Evolutionary conservation across 2,113 vertebrate genomes (phyloP), one percentile per base, ranked within the genome.

Genomic region (Pelodiscus sinensis): DNA sequence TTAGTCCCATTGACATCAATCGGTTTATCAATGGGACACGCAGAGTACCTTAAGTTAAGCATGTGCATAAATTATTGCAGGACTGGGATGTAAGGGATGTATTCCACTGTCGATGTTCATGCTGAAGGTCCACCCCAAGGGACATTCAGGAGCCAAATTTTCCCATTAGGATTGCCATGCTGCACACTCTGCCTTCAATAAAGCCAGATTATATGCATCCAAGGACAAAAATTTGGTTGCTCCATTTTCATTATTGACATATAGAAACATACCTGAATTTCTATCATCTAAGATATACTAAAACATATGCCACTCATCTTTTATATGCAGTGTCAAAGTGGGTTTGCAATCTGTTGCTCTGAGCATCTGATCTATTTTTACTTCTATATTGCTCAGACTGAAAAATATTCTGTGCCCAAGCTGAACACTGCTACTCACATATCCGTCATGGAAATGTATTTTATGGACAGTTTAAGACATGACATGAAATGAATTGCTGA

Each of bases 361-460:
- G 73, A 96, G 93, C 92, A 24, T 60, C 92, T 78, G 4, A 94
- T 90, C 71, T 78, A 6, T 51, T 95, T 88, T 89, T 88, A 95
- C 93, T 58, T 82, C 88, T 22, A 58, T 87, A 5, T 79, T 83
- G 29, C 10, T 25, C 52, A 7, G 3, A 82, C 91, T 89, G 81
- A 92, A 75, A 88, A 77, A 62, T 81, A 81, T n/a, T 87, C 84
- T 14, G 57, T 75, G 88, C 81, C 38, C 56, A 95, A 54, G 52
- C 27, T 1, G 71, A 4, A 78, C 54, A 6, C 5, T 82, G 92
- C 81, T 93, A n/a, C 35, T 31, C 62, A 14, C 57, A 18, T 85
- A 82, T 88, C 92, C 78, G 86, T 86, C 94, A 82, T 79, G 13
- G 78, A 16, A 54, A 93, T 91, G 85, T 86, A 87, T 94, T 94